phyloP scores from a whole-genome alignment of 2,113 vertebrate species.

The Felis chaus region DNA sequence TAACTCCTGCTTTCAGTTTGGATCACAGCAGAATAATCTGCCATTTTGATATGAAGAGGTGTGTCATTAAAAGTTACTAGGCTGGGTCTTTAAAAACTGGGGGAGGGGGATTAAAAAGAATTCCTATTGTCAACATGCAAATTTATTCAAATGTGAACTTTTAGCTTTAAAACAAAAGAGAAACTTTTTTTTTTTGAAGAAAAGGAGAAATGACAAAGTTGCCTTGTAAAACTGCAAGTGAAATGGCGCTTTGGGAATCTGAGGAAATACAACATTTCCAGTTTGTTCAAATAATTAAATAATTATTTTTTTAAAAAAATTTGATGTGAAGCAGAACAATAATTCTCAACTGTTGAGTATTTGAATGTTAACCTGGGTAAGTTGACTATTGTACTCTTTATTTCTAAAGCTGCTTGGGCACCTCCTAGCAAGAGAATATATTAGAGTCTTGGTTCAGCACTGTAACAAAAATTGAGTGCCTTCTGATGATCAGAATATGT shows the following conservation, averaged over 20 bases:
- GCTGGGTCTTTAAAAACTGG: neutral
- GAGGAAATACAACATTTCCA: neutral
- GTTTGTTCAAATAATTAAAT: neutral
- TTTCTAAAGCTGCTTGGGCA: neutral
- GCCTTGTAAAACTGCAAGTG: neutral
- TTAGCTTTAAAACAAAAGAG: neutral
- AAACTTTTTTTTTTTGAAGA: neutral
- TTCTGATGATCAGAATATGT: neutral
- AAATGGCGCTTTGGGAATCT: neutral
- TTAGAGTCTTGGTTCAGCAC: neutral
- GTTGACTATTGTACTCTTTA: neutral
- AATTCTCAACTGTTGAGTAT: neutral
- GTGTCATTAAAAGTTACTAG: neutral
- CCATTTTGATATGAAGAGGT: neutral
- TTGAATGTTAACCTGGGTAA: neutral
- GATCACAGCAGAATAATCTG: neutral
- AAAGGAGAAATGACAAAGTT: neutral
- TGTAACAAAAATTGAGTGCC: neutral
- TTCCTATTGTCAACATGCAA: neutral
- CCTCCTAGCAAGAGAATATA: neutral
- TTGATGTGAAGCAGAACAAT: neutral
- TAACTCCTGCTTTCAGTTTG: neutral
- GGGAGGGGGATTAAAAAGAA: neutral
- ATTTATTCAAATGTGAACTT: constrained; percentile 11
- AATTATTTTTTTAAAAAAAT: neutral